phyloP scores from a whole-genome alignment of 2,888 invertebrate species.

The Nephrocerus scutellatus region DNA sequence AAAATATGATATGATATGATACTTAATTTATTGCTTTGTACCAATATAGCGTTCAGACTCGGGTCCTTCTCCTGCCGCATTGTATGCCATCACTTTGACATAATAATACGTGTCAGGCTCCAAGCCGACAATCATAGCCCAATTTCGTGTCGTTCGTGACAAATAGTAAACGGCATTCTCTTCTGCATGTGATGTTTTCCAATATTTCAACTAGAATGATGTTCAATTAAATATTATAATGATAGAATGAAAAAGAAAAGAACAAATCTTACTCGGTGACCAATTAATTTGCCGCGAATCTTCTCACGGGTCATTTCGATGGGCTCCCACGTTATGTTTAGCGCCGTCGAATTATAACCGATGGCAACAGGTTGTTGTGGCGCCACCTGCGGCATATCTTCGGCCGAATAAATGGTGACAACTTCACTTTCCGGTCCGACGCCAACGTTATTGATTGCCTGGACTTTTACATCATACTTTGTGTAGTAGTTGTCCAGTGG shows the following conservation, averaged over 20 bases:
- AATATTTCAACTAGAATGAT: slow-evolving; percentile 69
- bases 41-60: slow-evolving; percentile 83
- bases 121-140: slow-evolving; percentile 88
- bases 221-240: slow-evolving; percentile 9
- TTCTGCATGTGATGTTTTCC: slow-evolving; percentile 69
- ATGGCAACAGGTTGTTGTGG: slow-evolving; percentile 73
- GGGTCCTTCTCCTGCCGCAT: slow-evolving; percentile 91
- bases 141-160: slow-evolving; percentile 73
- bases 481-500: slow-evolving; percentile 70
- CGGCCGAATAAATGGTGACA: slow-evolving; percentile 73
- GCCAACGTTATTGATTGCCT: slow-evolving; percentile 74
- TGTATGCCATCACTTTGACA: slow-evolving; percentile 93
- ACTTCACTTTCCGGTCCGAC: slow-evolving; percentile 74
- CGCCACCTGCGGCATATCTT: slow-evolving; percentile 87
- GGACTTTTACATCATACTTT: slow-evolving; percentile 77
- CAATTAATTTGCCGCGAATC: slow-evolving; percentile 82
- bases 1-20: slow-evolving; percentile 4
- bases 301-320: slow-evolving; percentile 77
- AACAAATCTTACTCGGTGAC: slow-evolving; percentile 63
- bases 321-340: slow-evolving; percentile 86
- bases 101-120: slow-evolving; percentile 88
- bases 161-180: slow-evolving; percentile 77
- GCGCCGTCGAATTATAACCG: slow-evolving; percentile 84
- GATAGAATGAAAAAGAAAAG: slow-evolving; percentile 7
- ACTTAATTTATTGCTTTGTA: slow-evolving; percentile 28